These are phyloP conservation scores for Coelinius sp. DNA, from an alignment of 2,888 invertebrate species.

Conservation along the genomic window DNA sequence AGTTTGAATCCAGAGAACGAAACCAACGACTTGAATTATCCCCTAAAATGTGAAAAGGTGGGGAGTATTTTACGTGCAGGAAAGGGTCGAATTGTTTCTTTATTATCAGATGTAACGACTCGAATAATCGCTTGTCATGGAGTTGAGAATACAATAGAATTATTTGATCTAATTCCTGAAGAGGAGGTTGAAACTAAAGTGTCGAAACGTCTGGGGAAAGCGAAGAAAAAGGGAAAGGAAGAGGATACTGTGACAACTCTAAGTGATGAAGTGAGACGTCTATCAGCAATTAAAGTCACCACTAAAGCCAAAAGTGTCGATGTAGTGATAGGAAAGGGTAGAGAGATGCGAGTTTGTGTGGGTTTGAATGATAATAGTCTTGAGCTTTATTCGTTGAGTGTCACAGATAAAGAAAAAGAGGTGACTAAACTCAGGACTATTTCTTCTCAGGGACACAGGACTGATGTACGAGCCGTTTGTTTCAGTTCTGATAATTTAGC, in stretches of 20 bases:
- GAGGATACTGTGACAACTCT: constrained; percentile 72
- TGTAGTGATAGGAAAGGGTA: constrained; percentile 79
- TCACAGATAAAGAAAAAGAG: constrained; percentile 74
- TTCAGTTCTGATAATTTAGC: constrained; percentile 94
- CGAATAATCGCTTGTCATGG: constrained; percentile 87
- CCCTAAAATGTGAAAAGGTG: constrained; percentile 82
- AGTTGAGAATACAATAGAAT: constrained; percentile 84
- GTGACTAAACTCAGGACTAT: constrained; percentile 77
- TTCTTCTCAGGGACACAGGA: constrained; percentile 86
- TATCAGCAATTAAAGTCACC: constrained; percentile 77
- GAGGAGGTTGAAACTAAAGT: constrained; percentile 81
- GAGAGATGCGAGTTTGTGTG: constrained; percentile 78
- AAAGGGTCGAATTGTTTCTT: constrained; percentile 83
- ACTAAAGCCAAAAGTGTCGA: constrained; percentile 81
- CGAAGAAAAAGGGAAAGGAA: constrained; percentile 73
- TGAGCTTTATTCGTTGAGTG: constrained; percentile 77
- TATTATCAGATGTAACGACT: constrained; percentile 81
- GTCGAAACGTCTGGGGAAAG: constrained; percentile 85
- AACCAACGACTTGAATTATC: constrained; percentile 75
- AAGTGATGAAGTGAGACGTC: constrained; percentile 81
- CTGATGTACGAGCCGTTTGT: constrained; percentile 87
- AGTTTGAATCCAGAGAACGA: constrained; percentile 73
- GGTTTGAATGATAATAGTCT: constrained; percentile 83
- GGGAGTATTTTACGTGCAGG: constrained; percentile 87
- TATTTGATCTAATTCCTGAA: constrained; percentile 84